Conservation (phyloP, 2,113 vertebrate species). For the Picathartes gymnocephalus region DNA sequence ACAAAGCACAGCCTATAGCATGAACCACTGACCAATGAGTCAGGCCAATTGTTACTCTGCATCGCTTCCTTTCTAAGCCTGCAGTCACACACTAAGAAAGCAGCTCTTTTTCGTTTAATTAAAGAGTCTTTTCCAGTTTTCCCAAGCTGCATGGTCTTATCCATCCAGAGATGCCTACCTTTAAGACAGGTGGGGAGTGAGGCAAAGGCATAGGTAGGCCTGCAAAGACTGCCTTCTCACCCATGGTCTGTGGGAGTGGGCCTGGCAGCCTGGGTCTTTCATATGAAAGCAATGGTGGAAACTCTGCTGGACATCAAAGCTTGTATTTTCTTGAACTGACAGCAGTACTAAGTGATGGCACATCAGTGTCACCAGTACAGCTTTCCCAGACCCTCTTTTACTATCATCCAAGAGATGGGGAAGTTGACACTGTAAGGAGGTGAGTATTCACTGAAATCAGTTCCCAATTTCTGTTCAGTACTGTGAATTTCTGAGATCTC, state of each 20-base stretch:
- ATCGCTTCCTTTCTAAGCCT: constrained; percentile 30
- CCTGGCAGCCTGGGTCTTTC: not conserved
- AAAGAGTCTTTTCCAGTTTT: constrained; percentile 14
- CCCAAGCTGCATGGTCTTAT: not conserved
- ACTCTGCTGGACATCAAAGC: not conserved
- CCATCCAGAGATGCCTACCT: not conserved
- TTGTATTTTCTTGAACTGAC: not conserved
- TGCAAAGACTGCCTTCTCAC: not conserved
- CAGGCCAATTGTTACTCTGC: constrained; percentile 47
- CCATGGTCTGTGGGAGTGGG: not conserved
- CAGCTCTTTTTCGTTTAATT: not conserved
- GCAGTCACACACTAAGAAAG: not conserved
- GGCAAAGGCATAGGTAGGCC: not conserved
- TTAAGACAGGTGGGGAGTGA: not conserved
- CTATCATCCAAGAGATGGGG: not conserved
- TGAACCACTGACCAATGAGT: constrained; percentile 29
- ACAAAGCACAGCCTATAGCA: constrained; percentile 59
- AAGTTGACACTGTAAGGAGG: not conserved
- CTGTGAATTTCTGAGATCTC: not conserved
- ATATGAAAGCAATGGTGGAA: not conserved
- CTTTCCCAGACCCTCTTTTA: not conserved
- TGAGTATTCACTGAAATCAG: not conserved
- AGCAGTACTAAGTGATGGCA: not conserved
- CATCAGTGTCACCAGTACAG: not conserved
- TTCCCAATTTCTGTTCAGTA: not conserved